Base-by-base conservation (phyloP, 2,888 invertebrate genomes). In the Microctonus brassicae region DNA sequence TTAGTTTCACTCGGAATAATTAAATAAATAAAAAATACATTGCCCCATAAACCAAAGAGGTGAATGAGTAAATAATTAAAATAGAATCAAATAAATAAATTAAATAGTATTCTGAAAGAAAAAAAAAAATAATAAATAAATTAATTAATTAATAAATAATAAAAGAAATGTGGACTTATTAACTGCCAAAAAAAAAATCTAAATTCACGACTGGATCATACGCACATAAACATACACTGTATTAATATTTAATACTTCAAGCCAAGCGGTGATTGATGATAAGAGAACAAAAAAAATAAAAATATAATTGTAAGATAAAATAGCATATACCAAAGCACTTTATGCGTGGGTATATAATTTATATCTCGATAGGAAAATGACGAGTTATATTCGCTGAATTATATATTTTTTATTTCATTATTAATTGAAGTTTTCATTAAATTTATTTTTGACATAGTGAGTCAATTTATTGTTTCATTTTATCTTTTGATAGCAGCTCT, bases 161-260 rank as follows among this genome's bases (percentile, higher is more conserved):
- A 5, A 29, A 29, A 29, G 7, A 29, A 64, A 71, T 68, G 42
- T 65, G 20, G 62, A 65, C 65, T 58, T 47, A 22, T 63, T n/a
- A 75, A 73, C 68, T 69, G 68, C 67, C 69, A 75, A 74, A 74
- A 69, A 63, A 69, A 57, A 24, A 64, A 63, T 55, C 58, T 60
- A 57, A 34, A 17, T 76, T 76, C 78, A 74, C 76, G 74, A 64
- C 68, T 77, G 79, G 79, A 76, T 73, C 77, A 76, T 79, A 80
- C 79, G 79, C 80, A 80, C 80, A 76, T 73, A 80, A 79, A 78
- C 80, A 80, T 80, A 76, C 74, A 75, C 77, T 82, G 78, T 79
- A 77, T 81, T 80, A 79, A 79, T 80, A 81, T 79, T 77, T 71
- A 71, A 2, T 17, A 69, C 47, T 29, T 66, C 66, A 42, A 55